Evolutionary conservation across 2,113 vertebrate species (phyloP).

Genomic region (Seriola rivoliana): DNA sequence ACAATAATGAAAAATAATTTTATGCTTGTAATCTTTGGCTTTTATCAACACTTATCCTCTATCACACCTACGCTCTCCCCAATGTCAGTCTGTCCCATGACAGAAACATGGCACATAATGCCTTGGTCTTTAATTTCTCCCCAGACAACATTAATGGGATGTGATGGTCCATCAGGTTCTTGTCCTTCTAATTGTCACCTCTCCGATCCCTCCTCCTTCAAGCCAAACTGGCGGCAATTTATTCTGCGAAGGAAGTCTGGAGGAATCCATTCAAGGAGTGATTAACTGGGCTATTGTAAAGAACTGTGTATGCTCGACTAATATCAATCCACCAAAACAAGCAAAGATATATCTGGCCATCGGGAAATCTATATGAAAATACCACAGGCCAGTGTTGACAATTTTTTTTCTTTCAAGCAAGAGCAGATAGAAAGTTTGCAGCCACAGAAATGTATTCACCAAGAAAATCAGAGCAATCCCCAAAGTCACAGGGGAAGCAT

Average conservation of each 20-base stretch:
- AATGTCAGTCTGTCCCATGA: slow-evolving; percentile 53
- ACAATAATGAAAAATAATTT: neutral
- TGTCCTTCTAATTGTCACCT: slow-evolving; percentile 69
- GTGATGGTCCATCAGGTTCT: slow-evolving; percentile 76
- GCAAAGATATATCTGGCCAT: neutral
- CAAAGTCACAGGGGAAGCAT: slow-evolving; percentile 63
- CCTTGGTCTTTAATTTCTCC: slow-evolving; percentile 72
- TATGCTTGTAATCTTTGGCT: slow-evolving; percentile 23
- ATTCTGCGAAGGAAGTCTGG: slow-evolving; percentile 35
- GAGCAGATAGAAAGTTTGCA: slow-evolving; percentile 28
- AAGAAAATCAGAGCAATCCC: slow-evolving; percentile 64
- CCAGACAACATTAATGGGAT: slow-evolving; percentile 81
- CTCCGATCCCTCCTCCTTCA: slow-evolving; percentile 48
- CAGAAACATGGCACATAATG: slow-evolving; percentile 60
- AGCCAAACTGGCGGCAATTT: slow-evolving; percentile 54
- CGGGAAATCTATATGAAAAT: neutral
- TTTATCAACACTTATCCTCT: slow-evolving; percentile 46
- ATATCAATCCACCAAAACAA: slow-evolving; percentile 18
- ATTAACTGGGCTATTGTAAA: slow-evolving; percentile 52
- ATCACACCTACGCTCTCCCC: slow-evolving; percentile 36
- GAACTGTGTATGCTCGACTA: slow-evolving; percentile 19
- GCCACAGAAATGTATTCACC: slow-evolving; percentile 51
- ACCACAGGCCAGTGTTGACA: neutral
- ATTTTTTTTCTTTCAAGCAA: slow-evolving; percentile 9
- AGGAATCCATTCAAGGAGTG: slow-evolving; percentile 49